These are phyloP conservation scores for Tenthredo distinguenda DNA, from an alignment of 2,888 invertebrate genomes.

Conservation along the genomic window DNA sequence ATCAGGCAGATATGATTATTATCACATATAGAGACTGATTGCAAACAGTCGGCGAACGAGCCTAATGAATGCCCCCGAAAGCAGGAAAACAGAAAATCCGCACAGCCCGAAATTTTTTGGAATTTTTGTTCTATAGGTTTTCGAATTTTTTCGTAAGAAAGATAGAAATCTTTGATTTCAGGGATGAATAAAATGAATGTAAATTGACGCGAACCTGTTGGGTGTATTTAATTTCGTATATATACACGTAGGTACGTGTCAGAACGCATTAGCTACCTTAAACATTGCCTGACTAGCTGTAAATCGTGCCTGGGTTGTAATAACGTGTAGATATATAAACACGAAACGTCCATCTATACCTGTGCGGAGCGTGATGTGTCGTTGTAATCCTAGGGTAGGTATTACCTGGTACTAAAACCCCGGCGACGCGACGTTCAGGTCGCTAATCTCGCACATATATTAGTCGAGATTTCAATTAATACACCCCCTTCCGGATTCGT, in stretches of 20 bases:
- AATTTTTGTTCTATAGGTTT: too few species aligned
- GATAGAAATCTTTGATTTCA: background rate
- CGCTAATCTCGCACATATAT: conserved; percentile 45
- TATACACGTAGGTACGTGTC: background rate
- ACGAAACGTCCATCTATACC: background rate
- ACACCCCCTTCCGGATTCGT: conserved; percentile 41
- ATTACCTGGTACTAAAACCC: conserved; percentile 43
- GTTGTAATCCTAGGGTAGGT: conserved; percentile 41
- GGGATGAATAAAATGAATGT: too few species aligned
- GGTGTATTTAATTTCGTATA: background rate
- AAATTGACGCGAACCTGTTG: background rate
- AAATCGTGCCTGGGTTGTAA: conserved; percentile 2
- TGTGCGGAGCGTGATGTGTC: background rate
- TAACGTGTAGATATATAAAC: background rate
- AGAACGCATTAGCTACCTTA: background rate
- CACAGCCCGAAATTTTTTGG: background rate
- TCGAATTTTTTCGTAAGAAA: too few species aligned
- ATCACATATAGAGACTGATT: background rate
- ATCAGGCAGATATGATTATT: conserved; percentile 14
- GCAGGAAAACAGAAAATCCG: background rate
- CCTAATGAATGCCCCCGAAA: background rate
- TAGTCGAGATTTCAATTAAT: conserved; percentile 51
- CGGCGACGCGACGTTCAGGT: conserved; percentile 7
- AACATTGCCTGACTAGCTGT: background rate
- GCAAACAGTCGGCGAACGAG: background rate